Evolutionary conservation across 2,113 vertebrate genomes (phyloP).

Genomic region (Gadus chalcogrammus): DNA sequence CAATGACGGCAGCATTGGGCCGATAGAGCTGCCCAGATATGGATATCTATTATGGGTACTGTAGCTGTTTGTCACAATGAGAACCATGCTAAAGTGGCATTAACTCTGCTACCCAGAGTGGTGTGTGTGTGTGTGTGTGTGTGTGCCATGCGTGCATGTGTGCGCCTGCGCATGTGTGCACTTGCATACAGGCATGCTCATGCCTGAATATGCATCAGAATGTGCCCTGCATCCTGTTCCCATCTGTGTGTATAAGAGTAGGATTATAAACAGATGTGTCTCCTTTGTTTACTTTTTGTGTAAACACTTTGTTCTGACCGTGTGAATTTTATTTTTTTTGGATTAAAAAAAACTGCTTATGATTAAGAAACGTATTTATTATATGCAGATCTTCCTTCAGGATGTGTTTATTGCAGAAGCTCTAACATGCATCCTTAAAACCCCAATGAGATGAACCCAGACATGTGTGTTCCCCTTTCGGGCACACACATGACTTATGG

Average conservation of each 20-base stretch:
- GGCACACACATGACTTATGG: no score
- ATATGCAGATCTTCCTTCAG: no score
- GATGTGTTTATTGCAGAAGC: no score
- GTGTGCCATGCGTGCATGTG: not conserved
- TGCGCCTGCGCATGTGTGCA: slow-evolving; percentile 1
- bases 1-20: not conserved
- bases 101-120: not conserved
- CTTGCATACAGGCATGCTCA: not conserved
- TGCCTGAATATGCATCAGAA: not conserved
- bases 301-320: slow-evolving; percentile 23
- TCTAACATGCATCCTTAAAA: no score
- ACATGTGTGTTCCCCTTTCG: no score
- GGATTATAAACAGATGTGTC: slow-evolving; percentile 27
- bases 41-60: slow-evolving; percentile 6
- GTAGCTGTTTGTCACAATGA: not conserved
- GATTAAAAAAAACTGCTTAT: no score
- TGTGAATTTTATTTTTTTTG: no score
- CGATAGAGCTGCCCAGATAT: slow-evolving; percentile 11
- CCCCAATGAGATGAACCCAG: no score
- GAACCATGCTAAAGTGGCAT: slow-evolving; percentile 4
- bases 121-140: not conserved
- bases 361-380: no score
- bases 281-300: slow-evolving; percentile 48
- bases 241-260: slow-evolving; percentile 22
- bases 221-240: slow-evolving; percentile 12